Evolutionary conservation across 2,797 vertebrate genomes (phyloP).

Genomic region (Sciurus carolinensis): DNA sequence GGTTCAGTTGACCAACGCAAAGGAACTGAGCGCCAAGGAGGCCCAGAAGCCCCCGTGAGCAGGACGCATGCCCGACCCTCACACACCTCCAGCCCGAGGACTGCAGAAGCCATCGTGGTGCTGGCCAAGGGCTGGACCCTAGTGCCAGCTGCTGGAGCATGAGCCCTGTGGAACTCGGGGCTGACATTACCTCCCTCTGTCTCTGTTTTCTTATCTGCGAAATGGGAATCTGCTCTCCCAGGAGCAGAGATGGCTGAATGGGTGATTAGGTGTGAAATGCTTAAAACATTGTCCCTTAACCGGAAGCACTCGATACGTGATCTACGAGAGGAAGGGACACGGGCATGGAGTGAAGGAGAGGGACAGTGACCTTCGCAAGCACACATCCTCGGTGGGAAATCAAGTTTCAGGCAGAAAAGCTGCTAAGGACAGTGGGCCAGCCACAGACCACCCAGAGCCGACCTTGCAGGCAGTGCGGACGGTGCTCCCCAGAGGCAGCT

Average conservation of each 20-base stretch:
- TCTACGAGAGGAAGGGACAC: not conserved
- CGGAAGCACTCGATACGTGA: no score
- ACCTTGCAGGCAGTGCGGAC: not conserved
- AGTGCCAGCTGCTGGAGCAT: fast-evolving
- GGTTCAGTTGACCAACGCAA: constrained; percentile 44
- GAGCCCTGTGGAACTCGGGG: not conserved
- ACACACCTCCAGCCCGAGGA: not conserved
- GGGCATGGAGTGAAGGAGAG: not conserved
- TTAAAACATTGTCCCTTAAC: not conserved
- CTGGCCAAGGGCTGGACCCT: not conserved
- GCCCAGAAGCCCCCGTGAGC: no score
- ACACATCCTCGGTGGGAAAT: not conserved
- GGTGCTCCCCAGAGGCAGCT: not conserved
- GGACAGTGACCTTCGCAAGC: fast-evolving
- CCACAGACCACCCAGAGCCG: not conserved
- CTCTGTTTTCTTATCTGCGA: not conserved
- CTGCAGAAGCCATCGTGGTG: not conserved
- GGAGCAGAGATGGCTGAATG: not conserved
- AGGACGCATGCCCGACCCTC: not conserved
- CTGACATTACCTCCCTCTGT: not conserved
- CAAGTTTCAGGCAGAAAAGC: not conserved
- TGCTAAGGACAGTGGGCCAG: not conserved
- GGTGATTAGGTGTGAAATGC: not conserved
- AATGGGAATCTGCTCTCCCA: not conserved
- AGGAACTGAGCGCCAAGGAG: not conserved